phyloP scores from a whole-genome alignment of 2,888 invertebrate genomes.

The Ypsolopha sequella region DNA sequence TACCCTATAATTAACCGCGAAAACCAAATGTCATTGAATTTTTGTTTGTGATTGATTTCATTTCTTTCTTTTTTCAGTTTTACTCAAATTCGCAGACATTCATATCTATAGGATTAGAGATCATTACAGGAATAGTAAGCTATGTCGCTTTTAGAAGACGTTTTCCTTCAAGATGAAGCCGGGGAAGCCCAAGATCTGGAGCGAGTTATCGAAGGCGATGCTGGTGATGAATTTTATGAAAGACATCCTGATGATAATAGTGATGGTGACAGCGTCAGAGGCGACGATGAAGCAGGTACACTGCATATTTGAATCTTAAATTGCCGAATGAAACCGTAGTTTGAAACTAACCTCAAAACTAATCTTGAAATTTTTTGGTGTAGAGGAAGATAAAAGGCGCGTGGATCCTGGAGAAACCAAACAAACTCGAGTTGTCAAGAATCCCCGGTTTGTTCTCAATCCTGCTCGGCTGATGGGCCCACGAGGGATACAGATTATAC shows the following conservation, averaged over 20 bases:
- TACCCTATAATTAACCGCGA: too few relatives aligned
- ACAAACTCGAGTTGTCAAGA: constrained; percentile 70
- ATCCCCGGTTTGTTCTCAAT: constrained; percentile 77
- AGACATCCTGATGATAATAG: constrained; percentile 31
- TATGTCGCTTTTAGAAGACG: constrained; percentile 59
- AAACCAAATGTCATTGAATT: too few relatives aligned
- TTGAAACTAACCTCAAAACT: neutral
- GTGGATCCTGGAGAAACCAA: constrained; percentile 50
- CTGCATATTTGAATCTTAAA: neutral
- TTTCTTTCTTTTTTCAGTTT: too few relatives aligned
- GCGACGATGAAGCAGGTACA: constrained; percentile 55
- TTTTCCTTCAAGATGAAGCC: constrained; percentile 55
- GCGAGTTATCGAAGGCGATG: constrained; percentile 61
- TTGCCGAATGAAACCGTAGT: neutral
- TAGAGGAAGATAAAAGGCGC: constrained; percentile 54
- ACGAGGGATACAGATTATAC: constrained; percentile 85
- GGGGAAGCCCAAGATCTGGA: constrained; percentile 54
- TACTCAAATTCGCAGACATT: too few relatives aligned
- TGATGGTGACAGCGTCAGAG: constrained; percentile 48
- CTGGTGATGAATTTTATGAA: constrained; percentile 62
- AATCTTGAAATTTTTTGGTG: neutral
- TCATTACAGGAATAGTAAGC: neutral
- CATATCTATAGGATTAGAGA: too few relatives aligned
- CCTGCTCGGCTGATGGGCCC: constrained; percentile 80
- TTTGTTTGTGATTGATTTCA: too few relatives aligned